A percentile compares a stretch with the other conserved stretches of the same genome.
These are phyloP conservation scores for Galaxea fascicularis DNA, from an alignment of 92 coral and sea anemone species.

Conservation along the genomic window DNA sequence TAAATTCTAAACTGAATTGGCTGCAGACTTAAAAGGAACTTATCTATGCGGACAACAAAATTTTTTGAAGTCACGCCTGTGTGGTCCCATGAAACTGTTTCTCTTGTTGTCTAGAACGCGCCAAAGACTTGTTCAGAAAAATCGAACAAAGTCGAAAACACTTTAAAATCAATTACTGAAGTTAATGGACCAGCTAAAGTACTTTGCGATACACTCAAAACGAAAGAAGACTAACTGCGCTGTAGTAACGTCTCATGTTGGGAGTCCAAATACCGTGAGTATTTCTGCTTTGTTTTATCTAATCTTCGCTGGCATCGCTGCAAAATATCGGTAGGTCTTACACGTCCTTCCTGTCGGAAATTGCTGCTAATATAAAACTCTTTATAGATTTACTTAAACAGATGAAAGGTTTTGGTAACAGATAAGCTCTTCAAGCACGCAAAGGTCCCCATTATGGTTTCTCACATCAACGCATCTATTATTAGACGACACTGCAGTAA, in stretches of 20 bases:
- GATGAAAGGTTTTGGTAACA: slow-evolving; percentile 40
- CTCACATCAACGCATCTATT: background rate
- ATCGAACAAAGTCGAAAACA: background rate
- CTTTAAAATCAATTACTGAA: background rate
- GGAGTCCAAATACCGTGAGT: background rate
- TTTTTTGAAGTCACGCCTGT: background rate
- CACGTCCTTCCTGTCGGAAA: slow-evolving; percentile 24
- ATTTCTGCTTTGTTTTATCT: slow-evolving; percentile 1
- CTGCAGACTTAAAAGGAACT: too few species aligned
- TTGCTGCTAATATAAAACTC: slow-evolving; percentile 1
- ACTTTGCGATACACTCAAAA: background rate
- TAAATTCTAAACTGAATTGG: too few species aligned
- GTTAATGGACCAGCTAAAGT: background rate
- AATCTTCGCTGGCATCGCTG: slow-evolving; percentile 35
- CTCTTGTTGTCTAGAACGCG: background rate
- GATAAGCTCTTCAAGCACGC: slow-evolving; percentile 11
- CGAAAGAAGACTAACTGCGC: background rate
- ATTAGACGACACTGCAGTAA: slow-evolving; percentile 4
- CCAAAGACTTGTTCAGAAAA: background rate
- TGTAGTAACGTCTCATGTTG: background rate
- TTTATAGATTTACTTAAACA: slow-evolving; percentile 23
- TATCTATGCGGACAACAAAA: background rate
- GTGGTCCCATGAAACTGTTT: background rate
- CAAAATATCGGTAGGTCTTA: background rate
- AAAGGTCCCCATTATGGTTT: slow-evolving; percentile 18